Evolutionary conservation across 1,140 invertebrate species (phyloP).

Genomic region (Aphelinus atriplicis): DNA sequence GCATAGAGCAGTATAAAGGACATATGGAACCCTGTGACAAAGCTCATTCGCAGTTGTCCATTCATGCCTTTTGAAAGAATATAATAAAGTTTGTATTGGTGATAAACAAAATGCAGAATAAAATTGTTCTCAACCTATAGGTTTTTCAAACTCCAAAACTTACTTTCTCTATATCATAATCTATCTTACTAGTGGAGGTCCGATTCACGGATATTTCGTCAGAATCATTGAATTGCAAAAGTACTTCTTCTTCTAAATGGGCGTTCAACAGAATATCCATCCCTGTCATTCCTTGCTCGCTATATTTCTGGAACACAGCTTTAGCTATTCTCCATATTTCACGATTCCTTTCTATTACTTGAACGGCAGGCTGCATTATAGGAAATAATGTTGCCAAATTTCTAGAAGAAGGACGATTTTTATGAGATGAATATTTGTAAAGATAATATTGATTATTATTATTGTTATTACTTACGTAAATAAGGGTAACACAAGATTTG

Average conservation of each 20-base stretch:
- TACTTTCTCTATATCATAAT: slow-evolving; percentile 33
- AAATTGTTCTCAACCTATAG: slow-evolving; percentile 26
- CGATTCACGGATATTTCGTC: slow-evolving; percentile 32
- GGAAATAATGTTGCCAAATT: slow-evolving; percentile 60
- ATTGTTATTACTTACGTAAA: slow-evolving; percentile 55
- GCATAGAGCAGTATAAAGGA: slow-evolving; percentile 24
- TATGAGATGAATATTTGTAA: not conserved
- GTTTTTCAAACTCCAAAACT: slow-evolving; percentile 38
- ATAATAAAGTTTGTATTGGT: slow-evolving; percentile 7
- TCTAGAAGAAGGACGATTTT: slow-evolving; percentile 45
- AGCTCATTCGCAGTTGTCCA: slow-evolving; percentile 31
- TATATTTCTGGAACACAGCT: slow-evolving; percentile 50
- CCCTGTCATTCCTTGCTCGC: slow-evolving; percentile 46
- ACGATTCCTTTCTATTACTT: slow-evolving; percentile 52
- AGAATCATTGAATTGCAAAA: slow-evolving; percentile 38
- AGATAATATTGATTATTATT: no score
- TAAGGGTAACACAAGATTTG: slow-evolving; percentile 60
- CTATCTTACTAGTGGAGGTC: slow-evolving; percentile 22
- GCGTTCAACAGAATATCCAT: slow-evolving; percentile 52
- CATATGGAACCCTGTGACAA: slow-evolving; percentile 28
- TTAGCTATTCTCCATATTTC: slow-evolving; percentile 50
- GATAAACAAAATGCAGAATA: slow-evolving; percentile 31
- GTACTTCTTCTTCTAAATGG: slow-evolving; percentile 51
- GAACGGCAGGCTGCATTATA: slow-evolving; percentile 43
- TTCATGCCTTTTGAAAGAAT: slow-evolving; percentile 33